Conservation (phyloP, 2,888 invertebrate genomes). For the Agrochola macilenta region DNA sequence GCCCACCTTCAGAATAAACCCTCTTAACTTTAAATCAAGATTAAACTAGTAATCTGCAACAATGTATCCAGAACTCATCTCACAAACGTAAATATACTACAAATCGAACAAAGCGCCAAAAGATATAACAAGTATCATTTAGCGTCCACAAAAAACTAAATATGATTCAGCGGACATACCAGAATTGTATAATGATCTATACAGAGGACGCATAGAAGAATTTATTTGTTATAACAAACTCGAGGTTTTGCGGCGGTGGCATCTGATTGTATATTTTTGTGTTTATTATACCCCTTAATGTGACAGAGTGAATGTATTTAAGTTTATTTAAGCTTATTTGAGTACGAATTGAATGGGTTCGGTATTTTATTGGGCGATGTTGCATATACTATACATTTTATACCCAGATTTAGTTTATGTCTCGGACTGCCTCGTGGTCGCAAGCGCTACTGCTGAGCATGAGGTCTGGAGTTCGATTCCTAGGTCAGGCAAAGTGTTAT, state of each 20-base stretch:
- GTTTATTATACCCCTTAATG: slow-evolving; percentile 84
- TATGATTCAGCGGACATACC: slow-evolving; percentile 73
- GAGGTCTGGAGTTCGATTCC: not conserved
- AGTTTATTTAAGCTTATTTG: slow-evolving; percentile 62
- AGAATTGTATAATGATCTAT: slow-evolving; percentile 71
- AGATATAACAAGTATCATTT: slow-evolving; percentile 69
- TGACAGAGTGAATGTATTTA: slow-evolving; percentile 84
- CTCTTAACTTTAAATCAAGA: not conserved
- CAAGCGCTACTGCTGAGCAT: not conserved
- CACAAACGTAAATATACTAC: slow-evolving; percentile 62
- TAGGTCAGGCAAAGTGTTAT: not conserved
- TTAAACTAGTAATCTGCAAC: not conserved
- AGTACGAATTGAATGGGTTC: slow-evolving; percentile 55
- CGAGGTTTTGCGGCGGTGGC: slow-evolving; percentile 78
- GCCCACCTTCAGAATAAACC: no score
- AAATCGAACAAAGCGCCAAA: slow-evolving; percentile 64
- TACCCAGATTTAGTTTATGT: not conserved
- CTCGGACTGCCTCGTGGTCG: not conserved
- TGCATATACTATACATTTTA: slow-evolving; percentile 36
- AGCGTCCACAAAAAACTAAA: slow-evolving; percentile 64
- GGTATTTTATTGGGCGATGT: slow-evolving; percentile 46
- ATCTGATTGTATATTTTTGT: slow-evolving; percentile 81
- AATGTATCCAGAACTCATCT: slow-evolving; percentile 57
- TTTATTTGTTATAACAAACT: slow-evolving; percentile 66
- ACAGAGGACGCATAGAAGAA: slow-evolving; percentile 68